phyloP scores from a whole-genome alignment of 2,888 invertebrate genomes.

The Oscheius sp. region DNA sequence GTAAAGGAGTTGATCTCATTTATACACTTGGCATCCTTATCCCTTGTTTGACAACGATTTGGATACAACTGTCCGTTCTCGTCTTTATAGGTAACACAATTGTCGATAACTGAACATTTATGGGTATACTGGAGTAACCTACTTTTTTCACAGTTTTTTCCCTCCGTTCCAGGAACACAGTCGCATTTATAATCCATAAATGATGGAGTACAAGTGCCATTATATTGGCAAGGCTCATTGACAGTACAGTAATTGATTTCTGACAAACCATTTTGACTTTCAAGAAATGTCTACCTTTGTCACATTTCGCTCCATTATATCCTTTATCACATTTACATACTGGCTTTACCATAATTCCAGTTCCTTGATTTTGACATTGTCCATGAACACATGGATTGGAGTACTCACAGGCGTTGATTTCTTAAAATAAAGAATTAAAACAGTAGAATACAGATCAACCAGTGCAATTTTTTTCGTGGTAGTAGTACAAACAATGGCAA shows the following conservation, averaged over 20 bases:
- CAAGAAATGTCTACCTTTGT: neutral
- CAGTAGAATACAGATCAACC: neutral
- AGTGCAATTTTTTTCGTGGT: neutral
- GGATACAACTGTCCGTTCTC: neutral
- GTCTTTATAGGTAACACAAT: conserved; percentile 17
- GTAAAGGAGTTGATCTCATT: conserved; percentile 30
- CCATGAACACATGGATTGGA: conserved; percentile 44
- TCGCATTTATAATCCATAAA: conserved; percentile 37
- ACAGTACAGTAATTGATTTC: conserved; percentile 37
- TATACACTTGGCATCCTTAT: conserved; percentile 13
- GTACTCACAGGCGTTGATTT: conserved; percentile 34
- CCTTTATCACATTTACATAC: conserved; percentile 43
- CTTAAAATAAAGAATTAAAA: neutral
- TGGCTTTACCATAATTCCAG: conserved; percentile 27
- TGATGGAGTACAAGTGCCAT: conserved; percentile 33
- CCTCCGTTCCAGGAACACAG: conserved; percentile 27
- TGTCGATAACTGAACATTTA: conserved; percentile 37
- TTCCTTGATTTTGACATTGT: conserved; percentile 26
- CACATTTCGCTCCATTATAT: conserved; percentile 41
- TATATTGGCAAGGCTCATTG: conserved; percentile 36
- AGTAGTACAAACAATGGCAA: neutral
- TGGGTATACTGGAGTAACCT: neutral
- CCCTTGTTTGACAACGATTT: conserved; percentile 10
- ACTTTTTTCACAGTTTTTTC: conserved; percentile 39
- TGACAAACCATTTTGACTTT: conserved; percentile 2